Evolutionary conservation across 2,113 vertebrate genomes (phyloP).

Genomic region (Procapra przewalskii): DNA sequence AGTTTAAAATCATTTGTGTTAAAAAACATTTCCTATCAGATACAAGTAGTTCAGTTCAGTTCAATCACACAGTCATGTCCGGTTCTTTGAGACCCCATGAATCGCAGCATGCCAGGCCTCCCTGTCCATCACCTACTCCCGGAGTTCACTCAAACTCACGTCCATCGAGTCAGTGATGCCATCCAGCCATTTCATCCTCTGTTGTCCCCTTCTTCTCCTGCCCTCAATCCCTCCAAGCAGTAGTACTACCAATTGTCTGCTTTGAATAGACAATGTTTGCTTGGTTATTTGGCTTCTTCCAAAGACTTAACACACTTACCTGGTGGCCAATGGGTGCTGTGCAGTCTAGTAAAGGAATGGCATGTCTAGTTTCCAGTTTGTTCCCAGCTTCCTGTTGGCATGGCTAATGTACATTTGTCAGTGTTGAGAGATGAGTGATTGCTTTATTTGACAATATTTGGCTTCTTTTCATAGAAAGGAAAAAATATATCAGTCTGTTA

Average conservation of each 20-base stretch:
- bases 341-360: neutral
- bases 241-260: neutral
- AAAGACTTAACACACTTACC: neutral
- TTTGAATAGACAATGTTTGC: neutral
- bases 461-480: constrained; percentile 1
- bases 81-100: no score
- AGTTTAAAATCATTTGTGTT: neutral
- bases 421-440: neutral
- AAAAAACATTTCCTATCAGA: neutral
- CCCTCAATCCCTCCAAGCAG: no score
- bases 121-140: no score
- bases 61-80: no score
- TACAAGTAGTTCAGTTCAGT: neutral
- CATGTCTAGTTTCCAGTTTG: neutral
- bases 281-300: neutral
- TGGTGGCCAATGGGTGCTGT: neutral
- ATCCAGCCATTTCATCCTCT: no score
- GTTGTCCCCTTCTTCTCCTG: no score
- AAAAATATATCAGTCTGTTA: constrained; percentile 1
- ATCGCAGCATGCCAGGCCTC: no score
- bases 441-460: constrained; percentile 32
- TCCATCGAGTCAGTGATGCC: no score
- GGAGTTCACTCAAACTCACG: no score
- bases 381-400: neutral
- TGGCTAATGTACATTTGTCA: neutral